These are phyloP conservation scores for Thysanoteuthis rhombus DNA, from an alignment of 2,888 invertebrate genomes.

Conservation along the genomic window DNA sequence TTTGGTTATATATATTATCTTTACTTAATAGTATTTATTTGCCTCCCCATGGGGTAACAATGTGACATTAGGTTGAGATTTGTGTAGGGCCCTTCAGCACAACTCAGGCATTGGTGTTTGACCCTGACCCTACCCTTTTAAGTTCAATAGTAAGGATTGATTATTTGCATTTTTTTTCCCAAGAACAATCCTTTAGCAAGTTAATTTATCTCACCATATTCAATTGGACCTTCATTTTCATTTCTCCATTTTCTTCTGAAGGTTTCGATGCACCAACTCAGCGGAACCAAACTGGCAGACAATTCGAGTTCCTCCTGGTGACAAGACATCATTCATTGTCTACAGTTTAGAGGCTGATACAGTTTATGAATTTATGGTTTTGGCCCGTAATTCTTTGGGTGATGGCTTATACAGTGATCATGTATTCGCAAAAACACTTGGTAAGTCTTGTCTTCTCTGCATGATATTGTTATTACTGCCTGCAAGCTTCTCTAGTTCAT, in stretches of 20 bases:
- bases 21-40: no score
- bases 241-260: background rate
- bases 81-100: no score
- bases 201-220: background rate
- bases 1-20: no score
- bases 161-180: no score
- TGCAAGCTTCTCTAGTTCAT: constrained; percentile 78
- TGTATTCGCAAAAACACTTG: constrained; percentile 87
- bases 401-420: constrained; percentile 96
- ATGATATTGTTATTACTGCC: constrained; percentile 34
- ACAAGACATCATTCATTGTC: constrained; percentile 89
- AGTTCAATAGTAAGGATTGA: no score
- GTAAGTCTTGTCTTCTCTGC: constrained; percentile 71
- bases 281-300: constrained; percentile 81
- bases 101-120: no score
- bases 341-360: constrained; percentile 89
- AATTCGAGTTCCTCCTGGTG: constrained; percentile 90
- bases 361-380: constrained; percentile 94
- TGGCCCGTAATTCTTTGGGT: constrained; percentile 92
- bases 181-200: no score
- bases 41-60: no score
- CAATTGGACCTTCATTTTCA: background rate
- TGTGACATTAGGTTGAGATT: no score
- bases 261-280: constrained; percentile 24
- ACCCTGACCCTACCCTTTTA: no score